These are phyloP conservation scores for Athene noctua DNA, from an alignment of 2,113 vertebrate genomes.

Conservation along the genomic window DNA sequence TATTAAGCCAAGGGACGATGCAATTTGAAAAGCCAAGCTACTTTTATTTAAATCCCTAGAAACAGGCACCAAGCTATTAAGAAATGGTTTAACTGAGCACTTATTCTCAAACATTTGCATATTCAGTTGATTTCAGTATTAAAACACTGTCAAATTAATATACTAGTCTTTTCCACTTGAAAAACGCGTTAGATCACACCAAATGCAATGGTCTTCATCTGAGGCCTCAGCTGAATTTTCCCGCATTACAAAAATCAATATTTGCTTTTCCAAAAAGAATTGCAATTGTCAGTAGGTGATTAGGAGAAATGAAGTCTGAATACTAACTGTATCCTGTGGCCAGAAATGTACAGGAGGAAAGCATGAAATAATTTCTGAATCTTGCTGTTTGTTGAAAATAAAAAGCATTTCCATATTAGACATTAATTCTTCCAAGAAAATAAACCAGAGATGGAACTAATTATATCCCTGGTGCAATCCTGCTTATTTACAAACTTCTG, in stretches of 20 bases:
- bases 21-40: background rate
- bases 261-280: constrained; percentile 13
- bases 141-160: constrained; percentile 8
- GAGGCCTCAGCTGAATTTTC: background rate
- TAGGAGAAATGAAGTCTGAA: background rate
- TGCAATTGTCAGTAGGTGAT: background rate
- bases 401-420: background rate
- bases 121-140: background rate
- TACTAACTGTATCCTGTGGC: background rate
- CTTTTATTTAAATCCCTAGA: background rate
- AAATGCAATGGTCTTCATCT: background rate
- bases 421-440: background rate
- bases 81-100: background rate
- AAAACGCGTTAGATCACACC: background rate
- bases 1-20: background rate
- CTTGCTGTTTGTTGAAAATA: background rate
- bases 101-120: background rate
- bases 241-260: constrained; percentile 9
- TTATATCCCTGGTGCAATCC: background rate
- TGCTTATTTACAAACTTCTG: background rate
- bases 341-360: background rate
- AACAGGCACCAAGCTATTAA: background rate
- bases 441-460: background rate
- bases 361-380: background rate
- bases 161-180: background rate